Base-by-base conservation (phyloP, 2,888 invertebrate genomes). In the Alloscopus bannaensis region DNA sequence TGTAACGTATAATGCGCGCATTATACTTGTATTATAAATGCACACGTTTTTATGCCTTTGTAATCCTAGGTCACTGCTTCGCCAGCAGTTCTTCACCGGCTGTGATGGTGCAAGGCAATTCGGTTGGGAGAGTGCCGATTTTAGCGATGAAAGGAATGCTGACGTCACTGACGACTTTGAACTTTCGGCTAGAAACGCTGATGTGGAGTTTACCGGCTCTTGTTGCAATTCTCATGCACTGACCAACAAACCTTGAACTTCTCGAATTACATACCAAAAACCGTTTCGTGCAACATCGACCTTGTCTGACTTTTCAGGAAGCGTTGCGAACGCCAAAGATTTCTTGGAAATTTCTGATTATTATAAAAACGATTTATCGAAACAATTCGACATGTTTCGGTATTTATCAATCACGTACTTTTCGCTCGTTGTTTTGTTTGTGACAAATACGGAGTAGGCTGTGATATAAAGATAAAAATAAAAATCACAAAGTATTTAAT, bases 51-150 rank as follows among this genome's bases (percentile, higher is more conserved):
- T 57, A 57, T 45, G 22, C 50, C 24, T 71, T 50, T 71, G 71
- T 59, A 65, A 75, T 75, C 75, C 66, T 75, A 75, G 75, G 75
- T 75, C 75, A 75, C 31, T 75, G 75, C 75, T 75, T 75, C 20
- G 75, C 75, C 42, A 75, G 75, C 75, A 75, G 75, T 66, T 75
- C 75, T 75, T 75, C 75, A 57, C 47, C 75, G 42, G 57, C 75
- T 28, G 31, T 66, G 75, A 75, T 66, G 42, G 66, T 66, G 52
- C 75, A 59, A 42, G 59, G 6, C 24, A 66, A 66, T 31, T 72
- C 72, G 40, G 62, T 42, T 13, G 29, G 28, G 28, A 11, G 26
- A 50, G 52, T 57, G 26, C 59, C 65, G 72, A 59, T 73, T 36
- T 66, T 75, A 66, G 75, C 47, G 57, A 65, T 66, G 50, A 29